Evolutionary conservation across 2,888 invertebrate genomes (phyloP).

Genomic region (Spilarctia lutea): DNA sequence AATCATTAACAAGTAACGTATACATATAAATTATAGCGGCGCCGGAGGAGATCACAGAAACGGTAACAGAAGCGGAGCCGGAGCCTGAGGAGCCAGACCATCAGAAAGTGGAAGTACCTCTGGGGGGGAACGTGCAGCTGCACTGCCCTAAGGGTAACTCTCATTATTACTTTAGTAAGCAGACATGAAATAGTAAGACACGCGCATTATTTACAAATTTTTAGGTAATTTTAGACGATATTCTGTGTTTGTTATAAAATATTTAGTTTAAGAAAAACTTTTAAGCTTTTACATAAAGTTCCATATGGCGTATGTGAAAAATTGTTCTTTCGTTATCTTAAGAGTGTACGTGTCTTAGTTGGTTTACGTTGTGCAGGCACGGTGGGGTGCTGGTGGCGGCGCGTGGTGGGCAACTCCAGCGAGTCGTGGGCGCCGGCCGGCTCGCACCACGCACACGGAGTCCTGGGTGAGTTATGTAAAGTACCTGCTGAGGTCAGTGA

Average conservation of each 20-base stretch:
- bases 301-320: background rate
- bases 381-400: slow-evolving; percentile 83
- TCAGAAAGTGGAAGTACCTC: slow-evolving; percentile 92
- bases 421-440: slow-evolving; percentile 79
- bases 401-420: slow-evolving; percentile 75
- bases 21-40: slow-evolving; percentile 45
- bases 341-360: background rate
- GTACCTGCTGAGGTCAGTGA: too few species aligned
- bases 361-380: slow-evolving; percentile 62
- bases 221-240: background rate
- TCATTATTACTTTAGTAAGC: background rate
- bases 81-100: slow-evolving; percentile 70
- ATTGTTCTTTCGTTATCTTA: background rate
- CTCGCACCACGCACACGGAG: slow-evolving; percentile 79
- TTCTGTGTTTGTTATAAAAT: background rate
- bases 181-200: background rate
- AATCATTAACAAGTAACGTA: background rate
- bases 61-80: slow-evolving; percentile 60
- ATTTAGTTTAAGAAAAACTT: background rate
- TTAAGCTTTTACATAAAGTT: background rate
- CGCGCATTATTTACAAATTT: background rate
- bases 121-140: slow-evolving; percentile 94
- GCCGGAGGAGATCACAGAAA: slow-evolving; percentile 65
- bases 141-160: slow-evolving; percentile 92
- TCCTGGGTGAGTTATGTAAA: slow-evolving; percentile 63